Percentiles rank a stretch among this genome's conserved stretches.
phyloP scores from a whole-genome alignment of 2,888 invertebrate species.

The Amblyjoppa fuscipennis region DNA sequence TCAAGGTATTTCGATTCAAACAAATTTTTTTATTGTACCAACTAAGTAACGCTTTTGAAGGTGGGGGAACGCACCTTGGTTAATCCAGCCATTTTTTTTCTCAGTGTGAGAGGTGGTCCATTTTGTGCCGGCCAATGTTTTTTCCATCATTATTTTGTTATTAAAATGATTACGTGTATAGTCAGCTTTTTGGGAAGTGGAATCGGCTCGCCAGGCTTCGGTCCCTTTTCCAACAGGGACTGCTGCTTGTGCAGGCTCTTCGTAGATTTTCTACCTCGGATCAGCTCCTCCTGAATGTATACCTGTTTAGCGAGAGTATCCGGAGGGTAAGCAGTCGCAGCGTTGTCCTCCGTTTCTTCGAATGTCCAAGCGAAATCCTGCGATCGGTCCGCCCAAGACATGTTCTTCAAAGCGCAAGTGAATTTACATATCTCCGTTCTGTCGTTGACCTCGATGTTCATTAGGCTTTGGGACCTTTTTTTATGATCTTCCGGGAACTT shows the following conservation, averaged over 20 bases:
- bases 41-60: too few relatives aligned
- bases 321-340: constrained; percentile 35
- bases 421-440: constrained; percentile 59
- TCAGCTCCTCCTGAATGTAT: constrained; percentile 31
- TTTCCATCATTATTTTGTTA: neutral
- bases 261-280: constrained; percentile 32
- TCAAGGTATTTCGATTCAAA: too few relatives aligned
- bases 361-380: constrained; percentile 64
- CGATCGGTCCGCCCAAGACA: constrained; percentile 65
- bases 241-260: constrained; percentile 47
- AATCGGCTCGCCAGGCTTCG: constrained; percentile 24
- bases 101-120: too few relatives aligned
- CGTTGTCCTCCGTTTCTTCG: constrained; percentile 16
- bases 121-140: neutral
- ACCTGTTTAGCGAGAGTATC: constrained; percentile 52
- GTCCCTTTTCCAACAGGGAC: constrained; percentile 18
- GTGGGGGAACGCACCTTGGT: too few relatives aligned
- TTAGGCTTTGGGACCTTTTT: constrained; percentile 48
- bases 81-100: too few relatives aligned
- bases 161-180: constrained; percentile 54
- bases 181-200: constrained; percentile 61
- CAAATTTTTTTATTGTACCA: too few relatives aligned
- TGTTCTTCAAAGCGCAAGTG: constrained; percentile 61
- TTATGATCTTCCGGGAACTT: constrained; percentile 49
- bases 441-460: constrained; percentile 34